phyloP scores from a whole-genome alignment of 2,888 invertebrate species.

The Escarpia spicata region DNA sequence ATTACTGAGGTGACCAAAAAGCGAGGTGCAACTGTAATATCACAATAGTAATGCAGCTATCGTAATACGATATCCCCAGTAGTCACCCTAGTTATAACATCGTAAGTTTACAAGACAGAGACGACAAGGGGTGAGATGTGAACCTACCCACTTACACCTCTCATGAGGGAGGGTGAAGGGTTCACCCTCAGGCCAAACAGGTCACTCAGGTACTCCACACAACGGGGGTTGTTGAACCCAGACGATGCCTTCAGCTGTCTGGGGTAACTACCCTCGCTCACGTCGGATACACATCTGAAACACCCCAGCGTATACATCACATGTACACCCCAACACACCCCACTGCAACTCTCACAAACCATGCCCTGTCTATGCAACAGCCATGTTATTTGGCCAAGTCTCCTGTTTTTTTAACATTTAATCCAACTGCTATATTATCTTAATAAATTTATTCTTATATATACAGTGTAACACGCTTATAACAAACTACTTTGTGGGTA shows the following conservation, averaged over 20 bases:
- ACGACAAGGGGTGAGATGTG: conserved; percentile 59
- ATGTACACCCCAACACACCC: not conserved
- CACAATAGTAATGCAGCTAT: too few species aligned
- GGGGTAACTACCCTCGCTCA: conserved; percentile 24
- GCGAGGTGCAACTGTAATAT: too few species aligned
- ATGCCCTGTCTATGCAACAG: not conserved
- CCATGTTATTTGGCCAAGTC: not conserved
- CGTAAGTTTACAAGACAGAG: too few species aligned
- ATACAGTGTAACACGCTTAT: too few species aligned
- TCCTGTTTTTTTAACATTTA: too few species aligned
- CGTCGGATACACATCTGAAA: conserved; percentile 17
- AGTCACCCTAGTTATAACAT: too few species aligned
- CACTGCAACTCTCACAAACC: not conserved
- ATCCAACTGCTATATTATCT: too few species aligned
- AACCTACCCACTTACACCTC: conserved; percentile 65
- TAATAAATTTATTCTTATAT: too few species aligned
- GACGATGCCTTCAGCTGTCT: conserved; percentile 50
- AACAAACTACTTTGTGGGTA: too few species aligned
- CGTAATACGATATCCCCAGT: too few species aligned
- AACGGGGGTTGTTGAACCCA: conserved; percentile 68
- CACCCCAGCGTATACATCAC: not conserved
- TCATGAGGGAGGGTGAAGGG: conserved; percentile 68
- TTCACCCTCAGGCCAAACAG: conserved; percentile 47
- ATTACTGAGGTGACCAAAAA: too few species aligned
- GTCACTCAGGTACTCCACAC: conserved; percentile 68